phyloP scores from a whole-genome alignment of 2,888 invertebrate genomes.

The Ctenicera cuprea region DNA sequence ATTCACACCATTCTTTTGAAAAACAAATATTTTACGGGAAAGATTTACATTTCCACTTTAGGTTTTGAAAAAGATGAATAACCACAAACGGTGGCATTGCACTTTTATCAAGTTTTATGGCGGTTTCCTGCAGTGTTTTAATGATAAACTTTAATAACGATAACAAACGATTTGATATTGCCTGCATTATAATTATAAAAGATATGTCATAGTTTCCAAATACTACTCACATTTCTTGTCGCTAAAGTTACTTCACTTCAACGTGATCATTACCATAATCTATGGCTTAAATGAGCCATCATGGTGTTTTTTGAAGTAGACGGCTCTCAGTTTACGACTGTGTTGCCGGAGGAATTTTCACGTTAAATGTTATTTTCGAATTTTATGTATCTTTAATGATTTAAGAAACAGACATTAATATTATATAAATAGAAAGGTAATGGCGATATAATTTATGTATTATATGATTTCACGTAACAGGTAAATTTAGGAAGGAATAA shows the following conservation, averaged over 20 bases:
- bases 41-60: too few species aligned
- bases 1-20: too few species aligned
- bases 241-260: not conserved
- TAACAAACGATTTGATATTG: too few species aligned
- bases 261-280: not conserved
- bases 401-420: conserved; percentile 7
- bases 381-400: conserved; percentile 15
- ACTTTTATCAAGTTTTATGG: conserved; percentile 17
- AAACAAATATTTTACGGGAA: too few species aligned
- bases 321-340: conserved; percentile 14
- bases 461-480: too few species aligned
- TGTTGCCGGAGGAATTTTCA: conserved; percentile 6
- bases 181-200: too few species aligned
- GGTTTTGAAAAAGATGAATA: not conserved
- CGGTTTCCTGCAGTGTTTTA: conserved; percentile 24
- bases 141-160: not conserved
- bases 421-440: not conserved
- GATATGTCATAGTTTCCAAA: not conserved
- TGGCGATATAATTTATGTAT: not conserved
- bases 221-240: not conserved
- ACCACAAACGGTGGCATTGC: conserved; percentile 8
- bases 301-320: not conserved
- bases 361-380: conserved; percentile 7
- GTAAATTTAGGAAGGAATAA: too few species aligned
- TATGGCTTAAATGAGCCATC: conserved; percentile 5